Conservation (phyloP, 2,113 vertebrate species). For the Stegostoma tigrinum region DNA sequence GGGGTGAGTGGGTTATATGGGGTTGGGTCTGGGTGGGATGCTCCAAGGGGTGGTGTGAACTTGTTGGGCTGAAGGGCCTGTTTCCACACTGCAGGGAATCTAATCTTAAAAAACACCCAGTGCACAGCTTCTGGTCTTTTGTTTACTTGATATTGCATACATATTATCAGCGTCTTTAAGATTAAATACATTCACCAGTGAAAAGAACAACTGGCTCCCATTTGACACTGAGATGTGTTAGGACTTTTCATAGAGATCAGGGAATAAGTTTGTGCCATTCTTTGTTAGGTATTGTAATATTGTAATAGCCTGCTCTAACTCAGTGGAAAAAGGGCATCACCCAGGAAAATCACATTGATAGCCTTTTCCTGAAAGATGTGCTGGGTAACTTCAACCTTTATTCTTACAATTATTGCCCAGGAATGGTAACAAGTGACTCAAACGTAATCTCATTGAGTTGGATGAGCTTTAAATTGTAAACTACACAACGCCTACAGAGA, state of each 20-base stretch:
- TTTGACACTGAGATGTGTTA: background rate
- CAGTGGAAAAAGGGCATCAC: background rate
- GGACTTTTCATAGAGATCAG: background rate
- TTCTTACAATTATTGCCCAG: background rate
- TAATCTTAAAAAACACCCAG: no score
- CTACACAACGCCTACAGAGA: background rate
- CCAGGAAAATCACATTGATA: background rate
- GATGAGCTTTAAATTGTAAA: background rate
- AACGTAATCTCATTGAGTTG: background rate
- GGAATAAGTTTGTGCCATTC: background rate
- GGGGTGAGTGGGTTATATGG: no score
- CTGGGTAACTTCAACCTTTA: background rate
- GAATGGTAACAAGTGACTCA: background rate
- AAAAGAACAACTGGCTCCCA: background rate
- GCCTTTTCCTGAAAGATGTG: background rate
- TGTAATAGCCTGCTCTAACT: background rate
- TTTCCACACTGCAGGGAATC: no score
- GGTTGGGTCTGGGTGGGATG: no score
- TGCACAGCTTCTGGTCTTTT: background rate
- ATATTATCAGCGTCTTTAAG: background rate
- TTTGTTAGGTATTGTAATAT: no score
- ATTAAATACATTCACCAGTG: background rate
- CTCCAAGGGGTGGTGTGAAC: no score
- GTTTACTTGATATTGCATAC: background rate
- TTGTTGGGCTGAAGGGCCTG: no score